These are phyloP conservation scores for Periphyllus acericola DNA, from an alignment of 2,888 invertebrate species.

Conservation along the genomic window DNA sequence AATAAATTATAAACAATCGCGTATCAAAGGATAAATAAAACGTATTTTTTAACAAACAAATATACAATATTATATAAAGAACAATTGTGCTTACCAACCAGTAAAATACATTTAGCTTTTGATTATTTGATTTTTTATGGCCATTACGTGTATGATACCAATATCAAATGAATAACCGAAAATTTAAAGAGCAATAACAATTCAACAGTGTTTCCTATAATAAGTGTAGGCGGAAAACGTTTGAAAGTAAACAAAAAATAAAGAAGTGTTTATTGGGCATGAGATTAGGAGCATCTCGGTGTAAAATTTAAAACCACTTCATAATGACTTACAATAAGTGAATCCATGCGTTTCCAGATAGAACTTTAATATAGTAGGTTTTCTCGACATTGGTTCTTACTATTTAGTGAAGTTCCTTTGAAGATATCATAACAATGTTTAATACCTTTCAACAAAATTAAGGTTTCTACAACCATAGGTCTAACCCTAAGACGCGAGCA, in stretches of 20 bases:
- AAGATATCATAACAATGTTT: slow-evolving; percentile 3
- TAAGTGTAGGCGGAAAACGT: too few species aligned
- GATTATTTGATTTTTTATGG: too few species aligned
- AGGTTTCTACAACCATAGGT: neutral
- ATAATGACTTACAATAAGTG: neutral
- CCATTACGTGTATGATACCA: too few species aligned
- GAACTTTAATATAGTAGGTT: neutral
- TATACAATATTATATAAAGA: too few species aligned
- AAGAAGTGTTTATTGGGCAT: neutral
- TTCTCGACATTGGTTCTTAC: neutral
- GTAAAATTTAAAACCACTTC: neutral
- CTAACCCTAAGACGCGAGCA: neutral
- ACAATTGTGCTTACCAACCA: too few species aligned
- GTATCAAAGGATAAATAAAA: too few species aligned
- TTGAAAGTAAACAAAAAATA: neutral
- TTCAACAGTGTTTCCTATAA: too few species aligned
- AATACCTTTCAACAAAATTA: slow-evolving; percentile 16
- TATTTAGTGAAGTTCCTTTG: slow-evolving; percentile 5
- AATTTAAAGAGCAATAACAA: neutral
- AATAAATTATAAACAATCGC: too few species aligned
- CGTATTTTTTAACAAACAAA: too few species aligned
- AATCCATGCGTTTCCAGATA: too few species aligned
- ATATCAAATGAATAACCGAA: neutral
- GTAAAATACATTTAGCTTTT: too few species aligned
- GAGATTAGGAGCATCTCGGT: neutral